These are phyloP conservation scores for Netelia inedita DNA, from an alignment of 2,888 invertebrate species.

Conservation along the genomic window DNA sequence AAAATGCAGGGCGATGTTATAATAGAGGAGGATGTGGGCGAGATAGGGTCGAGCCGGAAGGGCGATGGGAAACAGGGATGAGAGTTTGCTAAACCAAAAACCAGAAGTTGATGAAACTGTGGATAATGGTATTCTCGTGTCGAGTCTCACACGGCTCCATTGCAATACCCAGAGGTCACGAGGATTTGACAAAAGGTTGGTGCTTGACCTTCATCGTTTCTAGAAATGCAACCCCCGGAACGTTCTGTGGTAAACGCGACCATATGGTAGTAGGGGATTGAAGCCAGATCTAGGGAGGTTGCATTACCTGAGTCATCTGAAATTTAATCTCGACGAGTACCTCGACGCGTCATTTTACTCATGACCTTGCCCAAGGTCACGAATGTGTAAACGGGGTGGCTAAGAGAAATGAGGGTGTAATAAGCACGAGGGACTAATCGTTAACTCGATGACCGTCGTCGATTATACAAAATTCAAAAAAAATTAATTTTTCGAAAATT, in stretches of 20 bases:
- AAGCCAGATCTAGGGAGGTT: background rate
- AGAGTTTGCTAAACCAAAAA: background rate
- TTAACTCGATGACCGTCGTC: background rate
- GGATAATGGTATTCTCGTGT: conserved; percentile 28
- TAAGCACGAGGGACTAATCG: background rate
- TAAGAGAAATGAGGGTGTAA: background rate
- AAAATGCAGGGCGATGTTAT: no score
- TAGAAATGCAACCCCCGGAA: background rate
- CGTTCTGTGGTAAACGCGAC: background rate
- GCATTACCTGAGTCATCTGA: no score
- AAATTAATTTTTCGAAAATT: no score
- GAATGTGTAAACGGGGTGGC: background rate
- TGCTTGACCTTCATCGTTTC: conserved; percentile 18
- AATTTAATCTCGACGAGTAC: no score
- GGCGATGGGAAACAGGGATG: background rate
- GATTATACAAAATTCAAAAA: no score
- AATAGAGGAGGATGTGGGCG: no score
- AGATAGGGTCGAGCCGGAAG: no score
- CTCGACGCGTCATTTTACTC: background rate
- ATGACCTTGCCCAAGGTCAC: background rate
- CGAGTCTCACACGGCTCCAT: conserved; percentile 25
- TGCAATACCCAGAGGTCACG: background rate
- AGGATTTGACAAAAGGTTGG: background rate
- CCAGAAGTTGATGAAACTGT: background rate
- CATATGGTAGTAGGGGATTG: background rate